Conservation (phyloP, 2,797 vertebrate genomes). For the Anabacerthia variegaticeps region DNA sequence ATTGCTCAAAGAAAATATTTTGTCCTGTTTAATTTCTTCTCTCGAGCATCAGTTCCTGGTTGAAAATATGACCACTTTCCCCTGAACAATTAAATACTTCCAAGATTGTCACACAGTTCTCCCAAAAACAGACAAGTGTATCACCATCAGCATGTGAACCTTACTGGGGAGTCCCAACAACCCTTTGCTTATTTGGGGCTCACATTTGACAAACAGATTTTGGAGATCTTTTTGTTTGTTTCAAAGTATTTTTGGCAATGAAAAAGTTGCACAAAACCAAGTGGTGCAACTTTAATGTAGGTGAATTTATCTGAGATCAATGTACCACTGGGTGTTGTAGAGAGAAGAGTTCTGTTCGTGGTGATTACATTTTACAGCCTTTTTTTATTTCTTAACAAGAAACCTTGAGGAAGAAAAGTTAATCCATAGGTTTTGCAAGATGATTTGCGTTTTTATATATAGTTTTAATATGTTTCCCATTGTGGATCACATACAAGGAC, state of each 20-base stretch:
- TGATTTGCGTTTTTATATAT: neutral
- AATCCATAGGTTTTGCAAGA: neutral
- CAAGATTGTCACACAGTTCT: accelerated
- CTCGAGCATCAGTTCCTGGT: neutral
- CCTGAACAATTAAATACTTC: neutral
- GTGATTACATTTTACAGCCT: neutral
- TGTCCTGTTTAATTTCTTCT: neutral
- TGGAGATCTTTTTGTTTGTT: neutral
- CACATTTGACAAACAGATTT: neutral
- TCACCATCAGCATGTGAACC: accelerated
- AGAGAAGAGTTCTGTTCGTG: neutral
- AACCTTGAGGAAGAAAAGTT: neutral
- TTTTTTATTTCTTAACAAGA: neutral
- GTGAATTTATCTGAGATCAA: neutral
- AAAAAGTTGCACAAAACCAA: neutral
- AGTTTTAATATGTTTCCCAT: neutral
- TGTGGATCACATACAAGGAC: neutral
- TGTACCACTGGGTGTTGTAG: neutral
- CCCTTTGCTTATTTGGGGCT: neutral
- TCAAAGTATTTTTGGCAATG: neutral
- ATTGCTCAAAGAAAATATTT: neutral
- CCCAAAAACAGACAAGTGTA: neutral
- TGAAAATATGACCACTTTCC: neutral
- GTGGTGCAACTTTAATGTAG: neutral
- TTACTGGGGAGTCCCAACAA: neutral